Evolutionary conservation across 2,888 invertebrate species (phyloP).

Genomic region (Phymatocera aterrima): DNA sequence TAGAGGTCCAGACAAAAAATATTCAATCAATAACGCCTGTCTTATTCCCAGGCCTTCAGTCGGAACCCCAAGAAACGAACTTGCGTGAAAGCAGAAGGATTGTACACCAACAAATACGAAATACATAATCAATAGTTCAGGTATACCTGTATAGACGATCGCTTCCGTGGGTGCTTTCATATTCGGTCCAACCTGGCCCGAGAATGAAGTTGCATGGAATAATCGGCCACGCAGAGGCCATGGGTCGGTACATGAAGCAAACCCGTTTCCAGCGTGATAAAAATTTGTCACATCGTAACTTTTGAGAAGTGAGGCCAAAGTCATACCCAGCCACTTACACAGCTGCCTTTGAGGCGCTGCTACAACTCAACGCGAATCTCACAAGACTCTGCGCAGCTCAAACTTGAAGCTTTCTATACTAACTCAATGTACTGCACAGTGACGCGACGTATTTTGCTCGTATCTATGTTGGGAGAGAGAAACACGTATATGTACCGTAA

Average conservation of each 20-base stretch:
- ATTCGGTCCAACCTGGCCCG: neutral
- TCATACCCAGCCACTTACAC: constrained; percentile 42
- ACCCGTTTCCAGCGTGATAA: constrained; percentile 31
- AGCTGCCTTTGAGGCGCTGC: constrained; percentile 24
- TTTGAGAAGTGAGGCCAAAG: constrained; percentile 39
- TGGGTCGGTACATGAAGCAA: constrained; percentile 15
- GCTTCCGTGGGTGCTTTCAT: neutral
- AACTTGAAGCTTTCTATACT: constrained; percentile 18
- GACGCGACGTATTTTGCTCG: neutral
- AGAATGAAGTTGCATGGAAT: constrained; percentile 21
- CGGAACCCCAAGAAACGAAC: neutral
- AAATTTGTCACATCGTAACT: constrained; percentile 38
- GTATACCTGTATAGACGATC: neutral
- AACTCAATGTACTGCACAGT: constrained; percentile 3
- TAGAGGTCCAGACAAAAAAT: constrained; percentile 9
- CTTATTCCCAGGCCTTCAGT: constrained; percentile 10
- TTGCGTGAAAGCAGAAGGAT: neutral
- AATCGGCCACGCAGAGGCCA: constrained; percentile 14
- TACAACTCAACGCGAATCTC: neutral
- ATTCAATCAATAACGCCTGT: constrained; percentile 31
- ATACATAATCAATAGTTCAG: neutral
- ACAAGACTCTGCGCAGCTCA: constrained; percentile 13
- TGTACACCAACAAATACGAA: neutral
- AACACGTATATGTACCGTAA: neutral
- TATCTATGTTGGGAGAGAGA: neutral